A percentile compares a stretch with the other conserved stretches of the same genome.
Evolutionary conservation across 2,888 invertebrate genomes (phyloP).

Genomic region (Dermolepida albohirtum): DNA sequence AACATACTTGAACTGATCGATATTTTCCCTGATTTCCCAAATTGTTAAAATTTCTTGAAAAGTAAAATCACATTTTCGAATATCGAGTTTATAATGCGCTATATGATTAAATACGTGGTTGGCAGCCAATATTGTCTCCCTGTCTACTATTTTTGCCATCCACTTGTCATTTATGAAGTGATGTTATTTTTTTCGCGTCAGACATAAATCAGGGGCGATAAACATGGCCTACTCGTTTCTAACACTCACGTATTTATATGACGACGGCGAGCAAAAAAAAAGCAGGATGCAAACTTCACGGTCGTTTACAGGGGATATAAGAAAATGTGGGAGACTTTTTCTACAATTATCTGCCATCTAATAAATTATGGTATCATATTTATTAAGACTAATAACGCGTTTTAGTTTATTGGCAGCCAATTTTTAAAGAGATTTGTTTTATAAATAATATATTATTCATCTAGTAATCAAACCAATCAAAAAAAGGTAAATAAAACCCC

Average conservation of each 20-base stretch:
- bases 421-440: neutral
- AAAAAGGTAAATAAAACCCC: too few species aligned
- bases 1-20: too few species aligned
- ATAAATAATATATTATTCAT: too few species aligned
- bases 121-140: neutral
- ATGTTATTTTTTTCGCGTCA: slow-evolving; percentile 29
- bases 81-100: too few species aligned
- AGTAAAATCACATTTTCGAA: too few species aligned
- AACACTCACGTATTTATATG: slow-evolving; percentile 4
- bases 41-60: too few species aligned
- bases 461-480: too few species aligned
- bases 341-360: too few species aligned
- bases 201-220: slow-evolving; percentile 27
- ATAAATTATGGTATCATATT: too few species aligned
- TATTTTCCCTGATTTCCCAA: too few species aligned
- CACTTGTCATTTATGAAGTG: slow-evolving; percentile 35
- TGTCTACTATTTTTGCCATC: slow-evolving; percentile 19
- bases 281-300: slow-evolving; percentile 10
- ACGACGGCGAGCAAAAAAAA: neutral
- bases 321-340: neutral
- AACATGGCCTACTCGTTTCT: slow-evolving; percentile 1
- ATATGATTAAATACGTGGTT: too few species aligned
- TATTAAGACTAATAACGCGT: neutral
- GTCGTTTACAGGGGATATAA: neutral
- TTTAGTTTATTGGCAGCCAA: neutral